Evolutionary conservation across 2,888 invertebrate species (phyloP).

Genomic region (Liodrosophila aerea): DNA sequence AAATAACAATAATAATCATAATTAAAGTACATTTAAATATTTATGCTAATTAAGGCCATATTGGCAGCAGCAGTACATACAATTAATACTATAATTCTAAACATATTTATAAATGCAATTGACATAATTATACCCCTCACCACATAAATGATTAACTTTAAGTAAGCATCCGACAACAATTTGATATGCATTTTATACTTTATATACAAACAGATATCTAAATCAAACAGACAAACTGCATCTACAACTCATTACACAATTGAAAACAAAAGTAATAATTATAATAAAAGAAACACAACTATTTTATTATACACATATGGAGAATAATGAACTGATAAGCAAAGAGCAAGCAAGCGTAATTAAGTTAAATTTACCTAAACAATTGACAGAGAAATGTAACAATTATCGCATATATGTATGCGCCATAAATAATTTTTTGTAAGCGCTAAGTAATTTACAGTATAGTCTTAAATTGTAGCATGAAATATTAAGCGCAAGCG

Average conservation of each 20-base stretch:
- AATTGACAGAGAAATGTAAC: constrained; percentile 10
- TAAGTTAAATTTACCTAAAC: constrained; percentile 44
- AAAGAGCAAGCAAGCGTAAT: constrained; percentile 66
- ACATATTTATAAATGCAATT: constrained; percentile 51
- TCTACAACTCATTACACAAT: constrained; percentile 12
- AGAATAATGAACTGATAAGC: constrained; percentile 76
- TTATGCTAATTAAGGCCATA: constrained; percentile 65
- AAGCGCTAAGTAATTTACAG: constrained; percentile 58
- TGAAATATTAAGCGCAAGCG: constrained; percentile 64
- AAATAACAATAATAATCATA: constrained; percentile 55
- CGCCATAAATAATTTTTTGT: constrained; percentile 64
- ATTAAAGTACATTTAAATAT: constrained; percentile 43
- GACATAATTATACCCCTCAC: constrained; percentile 34
- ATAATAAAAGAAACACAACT: constrained; percentile 29
- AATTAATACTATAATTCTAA: constrained; percentile 27
- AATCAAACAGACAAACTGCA: constrained; percentile 14
- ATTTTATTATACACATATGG: constrained; percentile 61
- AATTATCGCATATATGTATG: constrained; percentile 40
- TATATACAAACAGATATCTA: constrained; percentile 33
- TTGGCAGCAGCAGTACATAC: constrained; percentile 55
- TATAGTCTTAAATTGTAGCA: constrained; percentile 71
- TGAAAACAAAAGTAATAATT: constrained; percentile 17
- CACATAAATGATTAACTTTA: constrained; percentile 39
- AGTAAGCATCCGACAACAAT: constrained; percentile 43
- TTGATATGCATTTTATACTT: constrained; percentile 74